Evolutionary conservation across 2,888 invertebrate species (phyloP).

Genomic region (Heterodera filipjevi): DNA sequence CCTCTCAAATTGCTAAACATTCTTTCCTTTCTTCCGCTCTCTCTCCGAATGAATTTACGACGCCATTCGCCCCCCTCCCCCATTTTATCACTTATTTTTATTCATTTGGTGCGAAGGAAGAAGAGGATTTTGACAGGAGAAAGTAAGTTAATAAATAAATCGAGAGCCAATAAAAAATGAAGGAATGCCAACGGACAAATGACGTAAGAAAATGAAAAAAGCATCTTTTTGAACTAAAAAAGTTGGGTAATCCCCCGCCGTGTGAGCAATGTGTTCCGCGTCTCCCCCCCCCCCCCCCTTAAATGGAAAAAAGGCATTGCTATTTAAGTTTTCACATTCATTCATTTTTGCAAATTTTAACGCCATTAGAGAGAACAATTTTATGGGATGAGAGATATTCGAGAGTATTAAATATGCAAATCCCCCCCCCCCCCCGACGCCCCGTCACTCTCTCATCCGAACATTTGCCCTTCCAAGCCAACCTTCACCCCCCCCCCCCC

Average conservation of each 20-base stretch:
- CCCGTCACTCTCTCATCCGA: conserved; percentile 4
- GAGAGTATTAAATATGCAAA: conserved; percentile 17
- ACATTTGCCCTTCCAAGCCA: neutral
- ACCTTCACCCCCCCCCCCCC: neutral
- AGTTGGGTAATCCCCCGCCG: too few relatives aligned
- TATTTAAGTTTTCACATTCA: too few relatives aligned
- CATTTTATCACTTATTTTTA: neutral
- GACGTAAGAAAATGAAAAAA: neutral
- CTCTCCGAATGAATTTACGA: conserved; percentile 1
- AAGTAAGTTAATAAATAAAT: conserved; percentile 5
- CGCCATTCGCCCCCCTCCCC: neutral
- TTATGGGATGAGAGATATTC: neutral
- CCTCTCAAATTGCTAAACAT: neutral
- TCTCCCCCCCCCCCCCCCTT: too few relatives aligned
- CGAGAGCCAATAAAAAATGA: neutral
- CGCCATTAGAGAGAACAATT: neutral
- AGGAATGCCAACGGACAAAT: neutral
- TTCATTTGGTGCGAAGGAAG: neutral
- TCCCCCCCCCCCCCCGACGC: neutral
- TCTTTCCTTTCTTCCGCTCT: neutral
- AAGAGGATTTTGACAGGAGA: neutral
- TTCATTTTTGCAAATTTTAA: too few relatives aligned
- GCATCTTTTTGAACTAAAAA: neutral
- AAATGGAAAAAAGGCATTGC: too few relatives aligned
- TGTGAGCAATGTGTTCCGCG: too few relatives aligned